These are phyloP conservation scores for Microcebus murinus DNA, from an alignment of 2,113 vertebrate genomes.

Conservation along the genomic window DNA sequence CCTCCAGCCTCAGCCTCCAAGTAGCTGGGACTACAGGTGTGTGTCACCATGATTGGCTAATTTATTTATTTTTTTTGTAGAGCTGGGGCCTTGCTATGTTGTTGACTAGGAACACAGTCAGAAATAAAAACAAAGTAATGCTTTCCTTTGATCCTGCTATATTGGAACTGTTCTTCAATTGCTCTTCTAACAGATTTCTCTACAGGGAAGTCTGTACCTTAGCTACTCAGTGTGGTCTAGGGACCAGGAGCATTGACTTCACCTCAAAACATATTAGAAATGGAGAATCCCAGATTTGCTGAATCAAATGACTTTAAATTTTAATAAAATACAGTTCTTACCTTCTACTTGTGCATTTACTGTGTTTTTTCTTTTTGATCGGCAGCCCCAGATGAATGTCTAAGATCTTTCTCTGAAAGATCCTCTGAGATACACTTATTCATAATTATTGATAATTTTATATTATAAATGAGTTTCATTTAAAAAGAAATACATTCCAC, in stretches of 20 bases:
- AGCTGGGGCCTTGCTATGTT: too few species aligned
- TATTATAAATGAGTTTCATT: neutral
- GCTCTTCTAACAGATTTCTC: neutral
- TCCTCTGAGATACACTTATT: neutral
- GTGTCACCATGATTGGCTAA: too few species aligned
- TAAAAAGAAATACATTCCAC: neutral
- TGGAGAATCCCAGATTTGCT: neutral
- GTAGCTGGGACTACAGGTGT: too few species aligned
- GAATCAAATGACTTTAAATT: neutral
- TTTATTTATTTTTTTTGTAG: too few species aligned
- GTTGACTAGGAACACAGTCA: neutral
- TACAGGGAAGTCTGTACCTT: neutral
- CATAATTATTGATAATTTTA: too few species aligned
- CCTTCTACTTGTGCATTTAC: neutral
- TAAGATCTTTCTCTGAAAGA: neutral
- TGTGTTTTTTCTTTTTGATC: neutral
- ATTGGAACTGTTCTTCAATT: neutral
- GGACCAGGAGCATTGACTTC: neutral
- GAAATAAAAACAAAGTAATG: neutral
- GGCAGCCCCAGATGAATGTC: neutral
- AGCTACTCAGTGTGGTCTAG: neutral
- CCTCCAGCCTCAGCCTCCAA: too few species aligned
- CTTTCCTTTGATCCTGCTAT: neutral
- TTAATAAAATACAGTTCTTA: neutral
- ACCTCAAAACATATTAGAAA: neutral